Percentiles rank a stretch among this genome's conserved stretches.
Conservation (phyloP, 1,140 invertebrate genomes). For the Trichoplusia ni region DNA sequence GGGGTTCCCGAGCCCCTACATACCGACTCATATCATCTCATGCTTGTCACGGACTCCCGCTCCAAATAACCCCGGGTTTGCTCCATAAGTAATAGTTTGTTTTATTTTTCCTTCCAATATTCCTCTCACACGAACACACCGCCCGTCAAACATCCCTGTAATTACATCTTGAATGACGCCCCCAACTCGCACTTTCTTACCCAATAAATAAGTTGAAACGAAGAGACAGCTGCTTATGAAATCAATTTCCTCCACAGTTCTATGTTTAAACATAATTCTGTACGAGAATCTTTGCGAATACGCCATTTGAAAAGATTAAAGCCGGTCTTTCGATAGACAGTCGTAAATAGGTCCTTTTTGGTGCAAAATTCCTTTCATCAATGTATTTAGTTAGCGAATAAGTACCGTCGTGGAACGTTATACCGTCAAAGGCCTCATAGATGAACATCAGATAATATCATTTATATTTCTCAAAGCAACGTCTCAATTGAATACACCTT, state of each 20-base stretch:
- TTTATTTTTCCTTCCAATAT: conserved; percentile 54
- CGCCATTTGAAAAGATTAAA: conserved; percentile 52
- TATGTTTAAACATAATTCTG: conserved; percentile 25
- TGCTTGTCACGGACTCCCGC: conserved; percentile 59
- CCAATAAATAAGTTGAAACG: conserved; percentile 9
- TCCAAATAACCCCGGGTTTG: conserved; percentile 52
- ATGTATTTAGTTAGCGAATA: conserved; percentile 49
- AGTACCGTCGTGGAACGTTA: conserved; percentile 45
- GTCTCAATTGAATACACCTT: conserved; percentile 21
- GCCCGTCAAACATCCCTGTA: not conserved
- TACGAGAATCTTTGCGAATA: conserved; percentile 35
- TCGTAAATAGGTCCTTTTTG: conserved; percentile 51
- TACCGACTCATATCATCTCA: conserved; percentile 35
- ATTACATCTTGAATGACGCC: conserved; percentile 15
- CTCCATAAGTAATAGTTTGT: conserved; percentile 59
- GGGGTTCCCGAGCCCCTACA: conserved; percentile 34
- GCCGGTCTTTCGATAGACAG: conserved; percentile 46
- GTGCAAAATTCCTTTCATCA: conserved; percentile 47
- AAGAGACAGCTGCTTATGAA: conserved; percentile 35
- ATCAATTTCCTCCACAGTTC: conserved; percentile 41
- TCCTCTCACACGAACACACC: not conserved
- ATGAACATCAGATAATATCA: conserved; percentile 43
- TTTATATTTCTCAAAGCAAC: conserved; percentile 42
- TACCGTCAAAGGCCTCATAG: conserved; percentile 45
- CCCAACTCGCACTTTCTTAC: conserved; percentile 12